Evolutionary conservation across 2,888 invertebrate species (phyloP), one percentile per base, ranked within the genome.

Genomic region (Drosophila colorata): DNA sequence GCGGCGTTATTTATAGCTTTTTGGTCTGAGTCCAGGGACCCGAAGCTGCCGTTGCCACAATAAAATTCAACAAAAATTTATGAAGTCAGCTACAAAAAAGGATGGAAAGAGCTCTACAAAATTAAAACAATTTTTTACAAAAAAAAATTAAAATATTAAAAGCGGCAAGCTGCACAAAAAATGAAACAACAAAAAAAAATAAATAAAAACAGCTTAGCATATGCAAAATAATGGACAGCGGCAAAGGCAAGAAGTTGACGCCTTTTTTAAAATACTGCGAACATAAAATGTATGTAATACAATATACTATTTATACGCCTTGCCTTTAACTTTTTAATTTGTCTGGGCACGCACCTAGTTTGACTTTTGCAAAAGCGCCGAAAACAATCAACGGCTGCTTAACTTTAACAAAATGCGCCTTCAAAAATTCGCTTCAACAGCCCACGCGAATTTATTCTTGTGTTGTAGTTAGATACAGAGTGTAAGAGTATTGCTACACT

Each of bases 151-250:
- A 47, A 25, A 56, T 37, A 53, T 48, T 64, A 59, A 44, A 56
- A 63, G 37, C 37, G 41, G 28, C 46, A 51, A 40, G 18, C 51
- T n/a, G 33, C 14, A n/a, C n/a, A 23, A 53, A 48, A 59, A 67
- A 18, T 18, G n/a, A 23, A 18, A 8, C 8, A n/a, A n/a, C 38
- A n/a, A 47, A 35, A 28, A 66, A 59, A 33, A 33, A 52, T 53
- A 25, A 25, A 68, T 59, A 52, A 53, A 61, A 61, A 52, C 51
- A 69, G 60, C 59, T 69, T 55, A 71, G 60, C 70, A 68, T 66
- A 71, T 71, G 76, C 66, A 72, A 78, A 70, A 67, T 60, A 74
- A 70, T 73, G 57, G 51, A 51, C 46, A 47, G 35, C 23, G 23
- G 20, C 51, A 20, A 47, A 47, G 37, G 33, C 47, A 58, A 71